phyloP scores from a whole-genome alignment of 2,888 invertebrate genomes.

The Dicroscelio sp. region DNA sequence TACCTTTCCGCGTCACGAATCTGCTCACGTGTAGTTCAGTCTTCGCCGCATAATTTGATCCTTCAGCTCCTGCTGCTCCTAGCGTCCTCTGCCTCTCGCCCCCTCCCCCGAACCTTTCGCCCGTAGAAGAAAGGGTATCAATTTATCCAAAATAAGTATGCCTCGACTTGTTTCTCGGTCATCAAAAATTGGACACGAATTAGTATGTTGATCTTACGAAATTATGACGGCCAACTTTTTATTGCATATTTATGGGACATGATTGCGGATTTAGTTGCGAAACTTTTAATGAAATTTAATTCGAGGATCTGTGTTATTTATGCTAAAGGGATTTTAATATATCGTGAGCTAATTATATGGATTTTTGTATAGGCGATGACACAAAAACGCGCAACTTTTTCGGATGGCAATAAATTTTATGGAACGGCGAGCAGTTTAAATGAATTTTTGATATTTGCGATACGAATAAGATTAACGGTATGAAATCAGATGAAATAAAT shows the following conservation, averaged over 20 bases:
- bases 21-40: conserved; percentile 64
- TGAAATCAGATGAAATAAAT: no score
- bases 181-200: conserved; percentile 36
- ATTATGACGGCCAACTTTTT: conserved; percentile 1
- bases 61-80: conserved; percentile 69
- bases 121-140: conserved; percentile 28
- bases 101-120: not conserved
- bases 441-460: no score
- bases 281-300: not conserved
- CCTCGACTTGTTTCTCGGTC: conserved; percentile 15
- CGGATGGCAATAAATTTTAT: no score
- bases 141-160: conserved; percentile 59
- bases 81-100: not conserved
- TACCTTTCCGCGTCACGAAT: conserved; percentile 72
- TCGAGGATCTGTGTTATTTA: not conserved
- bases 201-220: conserved; percentile 10
- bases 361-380: no score
- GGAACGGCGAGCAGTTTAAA: no score
- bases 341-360: not conserved
- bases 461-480: no score
- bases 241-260: conserved; percentile 1
- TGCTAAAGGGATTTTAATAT: not conserved
- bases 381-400: no score
- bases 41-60: conserved; percentile 78
- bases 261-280: not conserved